These are phyloP conservation scores for Choristoneura fumiferana DNA, from an alignment of 1,140 invertebrate genomes.

Conservation along the genomic window DNA sequence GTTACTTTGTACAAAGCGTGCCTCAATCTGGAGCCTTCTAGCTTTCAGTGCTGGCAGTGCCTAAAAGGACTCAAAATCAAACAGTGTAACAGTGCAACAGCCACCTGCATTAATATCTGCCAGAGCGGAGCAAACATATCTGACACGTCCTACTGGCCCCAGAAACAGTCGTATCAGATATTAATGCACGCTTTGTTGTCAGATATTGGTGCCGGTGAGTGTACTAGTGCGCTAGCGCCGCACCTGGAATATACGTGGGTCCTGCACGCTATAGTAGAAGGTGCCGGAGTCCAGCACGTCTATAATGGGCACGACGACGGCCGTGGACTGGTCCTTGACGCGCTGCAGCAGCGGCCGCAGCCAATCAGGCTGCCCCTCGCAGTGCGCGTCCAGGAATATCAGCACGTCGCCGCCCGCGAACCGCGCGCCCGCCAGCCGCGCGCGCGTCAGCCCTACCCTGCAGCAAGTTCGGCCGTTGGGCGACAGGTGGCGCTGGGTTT, in stretches of 20 bases:
- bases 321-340: slow-evolving; percentile 88
- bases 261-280: slow-evolving; percentile 68
- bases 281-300: slow-evolving; percentile 88
- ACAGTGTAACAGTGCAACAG: no score
- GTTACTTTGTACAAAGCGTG: no score
- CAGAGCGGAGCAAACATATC: no score
- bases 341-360: slow-evolving; percentile 91
- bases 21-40: no score
- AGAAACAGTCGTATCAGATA: no score
- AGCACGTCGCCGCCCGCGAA: slow-evolving; percentile 86
- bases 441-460: slow-evolving; percentile 64
- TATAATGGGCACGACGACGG: slow-evolving; percentile 95
- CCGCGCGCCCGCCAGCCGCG: slow-evolving; percentile 83
- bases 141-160: no score
- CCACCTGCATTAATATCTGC: no score
- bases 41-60: no score
- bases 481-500: background rate
- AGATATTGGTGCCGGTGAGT: no score
- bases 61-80: no score
- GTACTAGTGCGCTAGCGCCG: no score
- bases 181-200: no score
- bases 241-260: slow-evolving; percentile 90
- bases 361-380: slow-evolving; percentile 91
- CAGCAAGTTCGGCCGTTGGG: background rate
- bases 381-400: slow-evolving; percentile 97